Percentiles rank a stretch among this genome's conserved stretches.
phyloP scores from a whole-genome alignment of 1,140 invertebrate species.

The Dendroctonus ponderosae region DNA sequence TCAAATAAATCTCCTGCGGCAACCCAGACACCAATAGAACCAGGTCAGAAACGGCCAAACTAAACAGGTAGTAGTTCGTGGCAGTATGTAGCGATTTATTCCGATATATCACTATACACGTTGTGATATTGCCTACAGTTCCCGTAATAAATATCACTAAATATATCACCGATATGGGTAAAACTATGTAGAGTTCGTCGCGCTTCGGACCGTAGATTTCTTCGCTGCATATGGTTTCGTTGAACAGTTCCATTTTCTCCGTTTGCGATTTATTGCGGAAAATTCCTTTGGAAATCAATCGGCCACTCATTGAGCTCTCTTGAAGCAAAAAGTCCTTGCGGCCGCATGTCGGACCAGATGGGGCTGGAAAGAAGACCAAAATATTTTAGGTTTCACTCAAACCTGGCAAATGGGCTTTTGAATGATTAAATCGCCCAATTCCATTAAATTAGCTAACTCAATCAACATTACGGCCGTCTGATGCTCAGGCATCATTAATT shows the following conservation, averaged over 20 bases:
- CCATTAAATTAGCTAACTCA: no score
- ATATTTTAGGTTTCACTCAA: no score
- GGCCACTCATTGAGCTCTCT: no score
- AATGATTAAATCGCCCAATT: no score
- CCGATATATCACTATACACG: slow-evolving; percentile 87
- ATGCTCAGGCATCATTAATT: no score
- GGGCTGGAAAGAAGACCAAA: no score
- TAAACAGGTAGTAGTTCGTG: slow-evolving; percentile 93
- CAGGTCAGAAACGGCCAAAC: slow-evolving; percentile 89
- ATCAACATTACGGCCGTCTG: no score
- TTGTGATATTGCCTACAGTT: slow-evolving; percentile 86
- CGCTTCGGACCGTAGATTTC: slow-evolving; percentile 53
- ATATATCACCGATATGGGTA: slow-evolving; percentile 81
- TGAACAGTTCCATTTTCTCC: slow-evolving; percentile 5
- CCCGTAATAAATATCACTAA: slow-evolving; percentile 81
- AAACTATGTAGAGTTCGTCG: slow-evolving; percentile 69
- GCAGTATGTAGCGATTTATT: slow-evolving; percentile 93
- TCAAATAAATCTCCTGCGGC: slow-evolving; percentile 81
- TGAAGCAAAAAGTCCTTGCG: no score
- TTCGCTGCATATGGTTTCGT: slow-evolving; percentile 34
- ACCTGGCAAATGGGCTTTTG: no score
- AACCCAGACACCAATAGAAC: slow-evolving; percentile 78
- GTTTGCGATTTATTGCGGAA: no score
- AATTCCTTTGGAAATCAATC: no score
- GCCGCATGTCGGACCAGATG: no score